A percentile compares a stretch with the other conserved stretches of the same genome.
Evolutionary conservation across 2,888 invertebrate species (phyloP).

Genomic region (Leistus spinibarbis): DNA sequence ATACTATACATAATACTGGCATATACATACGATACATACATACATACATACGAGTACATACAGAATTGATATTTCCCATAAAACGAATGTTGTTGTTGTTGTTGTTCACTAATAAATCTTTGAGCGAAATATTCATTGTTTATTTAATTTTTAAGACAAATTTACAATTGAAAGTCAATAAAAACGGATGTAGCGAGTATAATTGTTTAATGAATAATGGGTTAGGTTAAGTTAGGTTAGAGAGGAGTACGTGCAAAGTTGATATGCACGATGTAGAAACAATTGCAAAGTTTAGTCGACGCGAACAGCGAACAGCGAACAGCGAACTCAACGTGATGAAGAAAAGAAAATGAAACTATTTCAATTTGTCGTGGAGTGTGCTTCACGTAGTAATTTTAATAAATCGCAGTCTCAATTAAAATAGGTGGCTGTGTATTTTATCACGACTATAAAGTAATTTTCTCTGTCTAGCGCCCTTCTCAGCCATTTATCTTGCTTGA

Average conservation of each 20-base stretch:
- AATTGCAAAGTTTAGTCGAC: background rate
- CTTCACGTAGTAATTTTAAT: constrained; percentile 49
- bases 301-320: background rate
- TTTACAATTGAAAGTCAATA: background rate
- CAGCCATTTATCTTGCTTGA: constrained; percentile 59
- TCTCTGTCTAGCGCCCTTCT: constrained; percentile 51
- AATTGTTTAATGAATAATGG: background rate
- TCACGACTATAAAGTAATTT: constrained; percentile 59
- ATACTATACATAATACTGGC: background rate
- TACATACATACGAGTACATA: background rate
- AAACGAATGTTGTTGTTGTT: background rate
- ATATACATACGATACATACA: background rate
- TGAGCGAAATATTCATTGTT: no score
- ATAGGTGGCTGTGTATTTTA: constrained; percentile 58
- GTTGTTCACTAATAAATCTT: no score
- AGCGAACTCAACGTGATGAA: background rate
- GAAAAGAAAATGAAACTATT: constrained; percentile 36
- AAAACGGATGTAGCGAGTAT: background rate
- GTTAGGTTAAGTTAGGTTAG: background rate
- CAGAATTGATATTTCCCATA: background rate
- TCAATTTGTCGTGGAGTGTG: constrained; percentile 27
- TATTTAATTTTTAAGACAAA: no score
- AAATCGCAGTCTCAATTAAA: constrained; percentile 57
- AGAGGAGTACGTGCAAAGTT: background rate
- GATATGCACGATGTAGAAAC: background rate